Evolutionary conservation across 2,797 vertebrate species (phyloP), one percentile per base, ranked within the genome.

Genomic region (Semotilus atromaculatus): DNA sequence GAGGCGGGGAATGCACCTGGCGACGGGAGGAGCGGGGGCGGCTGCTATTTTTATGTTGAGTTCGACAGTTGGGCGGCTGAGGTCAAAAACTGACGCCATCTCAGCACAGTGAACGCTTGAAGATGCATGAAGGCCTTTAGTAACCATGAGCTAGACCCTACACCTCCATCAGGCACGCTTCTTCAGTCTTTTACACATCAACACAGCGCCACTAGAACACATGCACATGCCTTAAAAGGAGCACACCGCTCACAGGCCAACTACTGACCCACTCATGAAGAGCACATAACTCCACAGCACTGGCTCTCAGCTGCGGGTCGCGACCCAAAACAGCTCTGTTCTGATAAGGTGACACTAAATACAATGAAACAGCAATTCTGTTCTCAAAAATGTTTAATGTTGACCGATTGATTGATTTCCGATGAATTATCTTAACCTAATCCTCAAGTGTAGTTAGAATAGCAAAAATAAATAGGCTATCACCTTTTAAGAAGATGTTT

Each of bases 1-100:
- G 38, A 74, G 81, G 78, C 55, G 81, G 79, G 84, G 70, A 86
- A 73, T 53, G 62, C 86, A 85, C 88, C 88, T 89, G 79, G 80
- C 77, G 62, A 62, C 13, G 14, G 58, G 23, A 45, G 29, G 71
- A 73, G 4, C 11, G 53, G 31, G 78, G 77, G 72, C 14, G 72
- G 40, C 55, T 62, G 80, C 81, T 80, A 86, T 86, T 89, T 82
- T 80, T 84, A 80, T 53, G 34, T 60, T 21, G 48, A 70, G 74
- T 81, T 77, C 72, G 84, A 84, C 81, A 75, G 84, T 88, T n/a
- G 60, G 34, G 68, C 31, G 16, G 40, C 62, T 83, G 70, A 80
- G 86, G 48, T 34, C 72, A 73, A 53, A 84, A 74, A 53, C 71
- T 64, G 53, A 60, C 0, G n/a, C 84, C 85, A 78, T 51, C 53